Conservation (phyloP, 2,797 vertebrate species). For the Monodelphis domestica region DNA sequence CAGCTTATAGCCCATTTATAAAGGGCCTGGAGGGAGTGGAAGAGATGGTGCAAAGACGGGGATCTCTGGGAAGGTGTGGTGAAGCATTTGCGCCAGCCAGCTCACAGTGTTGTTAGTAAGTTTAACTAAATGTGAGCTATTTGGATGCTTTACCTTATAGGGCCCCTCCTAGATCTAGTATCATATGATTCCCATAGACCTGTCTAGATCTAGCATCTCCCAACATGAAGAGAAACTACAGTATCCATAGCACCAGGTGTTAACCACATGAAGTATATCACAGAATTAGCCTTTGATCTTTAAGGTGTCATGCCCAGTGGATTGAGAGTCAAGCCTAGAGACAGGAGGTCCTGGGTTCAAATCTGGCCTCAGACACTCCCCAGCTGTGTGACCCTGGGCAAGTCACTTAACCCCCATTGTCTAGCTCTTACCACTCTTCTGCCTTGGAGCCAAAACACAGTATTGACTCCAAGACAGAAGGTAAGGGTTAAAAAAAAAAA, state of each 20-base stretch:
- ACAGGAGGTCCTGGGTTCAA: too few species aligned
- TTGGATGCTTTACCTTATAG: not conserved
- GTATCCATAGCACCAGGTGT: not conserved
- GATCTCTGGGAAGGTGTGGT: not conserved
- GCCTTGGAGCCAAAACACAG: too few species aligned
- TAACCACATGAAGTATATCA: not conserved
- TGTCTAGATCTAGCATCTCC: not conserved
- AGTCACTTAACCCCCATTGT: too few species aligned
- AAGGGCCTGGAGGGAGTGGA: not conserved
- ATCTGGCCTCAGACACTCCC: too few species aligned
- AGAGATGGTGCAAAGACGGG: not conserved
- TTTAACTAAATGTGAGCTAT: not conserved
- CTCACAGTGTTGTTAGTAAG: not conserved
- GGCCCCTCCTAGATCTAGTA: not conserved
- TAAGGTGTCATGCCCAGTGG: too few species aligned
- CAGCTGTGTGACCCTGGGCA: too few species aligned
- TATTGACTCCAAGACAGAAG: too few species aligned
- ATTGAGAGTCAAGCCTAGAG: too few species aligned
- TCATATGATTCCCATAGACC: not conserved
- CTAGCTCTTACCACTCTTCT: too few species aligned
- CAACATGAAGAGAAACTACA: not conserved
- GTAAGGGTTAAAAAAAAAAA: too few species aligned
- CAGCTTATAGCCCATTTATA: not conserved
- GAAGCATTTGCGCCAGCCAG: not conserved
- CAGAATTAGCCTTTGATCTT: not conserved